Base-by-base conservation (phyloP, 2,113 vertebrate genomes). In the Halcyon malimbica region DNA sequence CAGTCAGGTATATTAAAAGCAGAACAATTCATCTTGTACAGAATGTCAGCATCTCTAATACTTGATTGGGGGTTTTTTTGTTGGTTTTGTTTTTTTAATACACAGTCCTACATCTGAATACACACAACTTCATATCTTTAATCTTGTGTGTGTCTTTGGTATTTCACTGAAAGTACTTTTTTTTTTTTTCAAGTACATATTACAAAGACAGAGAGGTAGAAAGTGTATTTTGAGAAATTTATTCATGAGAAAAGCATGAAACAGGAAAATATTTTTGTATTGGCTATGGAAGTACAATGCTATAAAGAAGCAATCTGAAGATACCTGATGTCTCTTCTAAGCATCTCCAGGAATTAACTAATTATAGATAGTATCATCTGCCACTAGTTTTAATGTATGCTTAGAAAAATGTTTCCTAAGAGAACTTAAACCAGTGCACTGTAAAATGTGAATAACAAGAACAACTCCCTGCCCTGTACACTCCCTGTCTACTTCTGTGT, bases 21-120 rank as follows among this genome's bases (percentile, higher is more conserved):
- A 85, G 54, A 88, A 51, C 50, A 78, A 81, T 74, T 96, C 41
- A 88, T 89, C 51, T 88, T 87, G 44, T 78, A 88, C 44, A 74
- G 94, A 96, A 96, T 90, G 41, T 90, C 90, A 96, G 37, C 81
- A 62, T 81, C 97, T 95, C 70, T 87, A 92, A 93, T 95, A 92
- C 2, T 28, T 86, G 63, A 91, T 60, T 83, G 31, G 19, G 16
- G 19, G 26, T 44, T 24, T n/a, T 13, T 26, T 5, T 57, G n/a
- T 35, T 69, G 16, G 16, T 39, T 16, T 64, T 24, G n/a, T 10
- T 21, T 59, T 46, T 67, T 46, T 41, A 67, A 64, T n/a, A 54
- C 5, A 44, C 5, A 41, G 16, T 63, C 35, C 46, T 84, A 48
- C 62, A 56, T 69, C 80, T 68, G 44, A 87, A 69, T 67, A 73